Evolutionary conservation across 1,140 invertebrate species (phyloP), one percentile per base, ranked within the genome.

Genomic region (Drosophila willistoni): DNA sequence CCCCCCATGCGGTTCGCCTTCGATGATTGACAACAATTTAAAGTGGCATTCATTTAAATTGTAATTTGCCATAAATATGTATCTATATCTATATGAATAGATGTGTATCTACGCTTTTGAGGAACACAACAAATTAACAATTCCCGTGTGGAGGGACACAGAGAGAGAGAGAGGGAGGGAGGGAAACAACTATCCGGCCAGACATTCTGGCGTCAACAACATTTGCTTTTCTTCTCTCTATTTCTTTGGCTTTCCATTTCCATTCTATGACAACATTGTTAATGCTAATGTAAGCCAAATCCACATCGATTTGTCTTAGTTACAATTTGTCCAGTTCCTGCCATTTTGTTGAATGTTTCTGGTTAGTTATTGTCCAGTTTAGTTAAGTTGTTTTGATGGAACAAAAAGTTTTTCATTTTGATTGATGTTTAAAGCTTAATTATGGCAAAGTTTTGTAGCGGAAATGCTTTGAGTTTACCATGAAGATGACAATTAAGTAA

Each of bases 21-120:
- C 57, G 68, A 42, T 73, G 75, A 86, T 68, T 73, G 62, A 62
- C 74, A 77, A 51, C 74, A 77, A 51, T 51, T 77, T 87, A 71
- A 87, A 87, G 68, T 86, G 83, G 64, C 79, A 57, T 69, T 64
- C 83, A 87, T 87, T 86, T 79, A 77, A 87, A 83, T 51, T 77
- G 79, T 65, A 87, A 85, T 85, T 87, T 85, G 67, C 69, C 51
- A 44, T 34, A 34, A 51, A 59, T 74, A 74, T 67, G 60, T 39
- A 76, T 69, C 72, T 64, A 51, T 47, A 71, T 61, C 64, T 68
- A 41, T 68, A 36, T 54, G 7, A n/a, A 13, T 70, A 63, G 13
- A 47, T 56, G 14, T 19, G 13, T 47, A 47, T 47, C 44, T 47
- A 47, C 44, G 7, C 9, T 51, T 51, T 14, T 51, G 44, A 22